Percentiles rank a stretch among this genome's conserved stretches.
phyloP scores from a whole-genome alignment of 2,113 vertebrate genomes.

The Labeo rohita region DNA sequence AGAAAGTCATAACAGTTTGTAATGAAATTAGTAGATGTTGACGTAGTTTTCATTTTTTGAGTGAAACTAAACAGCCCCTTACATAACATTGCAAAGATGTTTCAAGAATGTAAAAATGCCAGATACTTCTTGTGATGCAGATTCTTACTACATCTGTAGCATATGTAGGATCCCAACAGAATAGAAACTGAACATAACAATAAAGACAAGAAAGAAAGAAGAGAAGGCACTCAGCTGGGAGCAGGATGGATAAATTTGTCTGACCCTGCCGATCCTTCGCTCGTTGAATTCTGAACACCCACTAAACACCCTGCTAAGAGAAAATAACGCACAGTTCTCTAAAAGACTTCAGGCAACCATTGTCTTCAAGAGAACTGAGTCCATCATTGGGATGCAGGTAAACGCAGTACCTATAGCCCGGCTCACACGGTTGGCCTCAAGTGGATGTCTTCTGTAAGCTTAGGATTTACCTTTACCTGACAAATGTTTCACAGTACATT shows the following conservation, averaged over 20 bases:
- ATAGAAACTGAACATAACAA: background rate
- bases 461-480: background rate
- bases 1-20: too few species aligned
- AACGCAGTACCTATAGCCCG: background rate
- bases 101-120: background rate
- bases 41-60: too few species aligned
- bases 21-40: too few species aligned
- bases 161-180: background rate
- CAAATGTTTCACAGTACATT: background rate
- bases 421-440: background rate
- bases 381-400: background rate
- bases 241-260: constrained; percentile 27
- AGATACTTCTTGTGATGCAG: background rate
- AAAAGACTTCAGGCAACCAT: background rate
- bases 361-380: background rate
- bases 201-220: background rate
- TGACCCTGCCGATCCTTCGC: constrained; percentile 15
- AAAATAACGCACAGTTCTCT: background rate
- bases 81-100: background rate
- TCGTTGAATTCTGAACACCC: constrained; percentile 37
- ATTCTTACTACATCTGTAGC: background rate
- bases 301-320: constrained; percentile 5
- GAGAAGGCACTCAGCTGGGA: constrained; percentile 32
- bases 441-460: background rate
- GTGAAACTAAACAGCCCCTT: background rate